Evolutionary conservation across 2,888 invertebrate species (phyloP), one percentile per base, ranked within the genome.

Genomic region (Sinotaia quadrata): DNA sequence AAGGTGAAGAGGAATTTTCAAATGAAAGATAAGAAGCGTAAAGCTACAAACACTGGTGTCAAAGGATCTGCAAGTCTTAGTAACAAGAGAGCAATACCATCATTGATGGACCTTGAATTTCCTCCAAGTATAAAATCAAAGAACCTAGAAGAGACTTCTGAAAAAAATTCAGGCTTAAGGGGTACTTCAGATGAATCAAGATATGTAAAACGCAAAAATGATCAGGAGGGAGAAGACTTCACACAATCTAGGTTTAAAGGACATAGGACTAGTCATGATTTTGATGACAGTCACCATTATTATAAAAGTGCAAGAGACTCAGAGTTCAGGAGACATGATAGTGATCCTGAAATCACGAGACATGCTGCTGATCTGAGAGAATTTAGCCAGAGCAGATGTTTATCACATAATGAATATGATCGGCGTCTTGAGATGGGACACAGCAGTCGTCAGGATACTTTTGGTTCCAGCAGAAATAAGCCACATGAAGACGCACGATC

Each of bases 41-140:
- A 56, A 12, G 15, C 29, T 2, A 21, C 8, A 27, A 24, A 21
- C 18, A 24, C 31, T 41, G 33, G 44, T 15, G 37, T 27, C 4
- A 29, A 41, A 47, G 47, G 47, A 7, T 8, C n/a, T 4, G n/a
- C 12, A 15, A n/a, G 29, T 7, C 27, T 21, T 7, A 7, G 37
- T 5, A 29, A 37, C 10, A 31, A 15, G 12, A 18, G 54, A 29
- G 56, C 54, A 27, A 65, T 65, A 2, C 65, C 52, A 24, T 65
- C 65, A 21, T 33, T 65, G 44, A 54, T 65, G 54, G 65, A 65
- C 47, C 37, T 65, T 21, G 37, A 65, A 24, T 52, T 65, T 10
- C 65, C 65, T n/a, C 52, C 44, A 36, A 54, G 41, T 27, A 33
- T 65, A 8, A 41, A 37, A 24, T 37, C 27, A 54, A 41, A 29